These are phyloP conservation scores for Phaonia tiefii DNA, from an alignment of 2,888 invertebrate species.

Conservation along the genomic window DNA sequence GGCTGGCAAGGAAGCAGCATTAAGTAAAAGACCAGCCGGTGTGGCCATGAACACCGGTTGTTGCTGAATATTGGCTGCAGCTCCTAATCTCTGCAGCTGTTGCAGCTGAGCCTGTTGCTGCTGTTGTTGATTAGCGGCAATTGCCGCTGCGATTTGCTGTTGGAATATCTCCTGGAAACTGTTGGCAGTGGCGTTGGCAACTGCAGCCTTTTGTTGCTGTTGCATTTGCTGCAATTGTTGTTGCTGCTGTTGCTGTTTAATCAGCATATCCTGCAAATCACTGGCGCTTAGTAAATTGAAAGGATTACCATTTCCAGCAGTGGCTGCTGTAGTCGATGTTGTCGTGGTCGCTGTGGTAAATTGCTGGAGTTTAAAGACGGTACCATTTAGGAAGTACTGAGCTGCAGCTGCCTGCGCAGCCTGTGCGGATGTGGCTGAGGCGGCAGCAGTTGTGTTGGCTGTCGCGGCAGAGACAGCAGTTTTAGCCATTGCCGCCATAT, in stretches of 20 bases:
- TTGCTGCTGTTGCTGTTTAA: constrained; percentile 73
- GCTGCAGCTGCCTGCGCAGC: constrained; percentile 77
- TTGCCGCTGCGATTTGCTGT: constrained; percentile 72
- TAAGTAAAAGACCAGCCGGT: constrained; percentile 77
- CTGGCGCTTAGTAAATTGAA: constrained; percentile 74
- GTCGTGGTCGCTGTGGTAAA: constrained; percentile 77
- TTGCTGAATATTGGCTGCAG: constrained; percentile 73
- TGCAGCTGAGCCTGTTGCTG: constrained; percentile 75
- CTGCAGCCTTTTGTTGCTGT: constrained; percentile 71
- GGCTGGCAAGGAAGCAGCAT: constrained; percentile 78
- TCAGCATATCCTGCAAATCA: constrained; percentile 74
- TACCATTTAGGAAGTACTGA: constrained; percentile 80
- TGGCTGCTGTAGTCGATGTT: constrained; percentile 75
- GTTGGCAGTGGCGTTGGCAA: constrained; percentile 72
- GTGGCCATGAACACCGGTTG: constrained; percentile 80
- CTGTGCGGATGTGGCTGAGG: constrained; percentile 72
- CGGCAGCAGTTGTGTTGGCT: constrained; percentile 69
- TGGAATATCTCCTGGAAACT: constrained; percentile 76
- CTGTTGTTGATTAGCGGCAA: constrained; percentile 71
- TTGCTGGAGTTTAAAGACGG: constrained; percentile 80
- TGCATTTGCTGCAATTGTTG: constrained; percentile 68
- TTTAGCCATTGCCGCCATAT: constrained; percentile 76
- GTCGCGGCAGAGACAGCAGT: constrained; percentile 69
- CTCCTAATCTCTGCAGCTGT: constrained; percentile 71
- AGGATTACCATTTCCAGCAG: constrained; percentile 71